Evolutionary conservation across 1,140 invertebrate genomes (phyloP), one percentile per base, ranked within the genome.

Genomic region (Pseudobourletiella spinata): DNA sequence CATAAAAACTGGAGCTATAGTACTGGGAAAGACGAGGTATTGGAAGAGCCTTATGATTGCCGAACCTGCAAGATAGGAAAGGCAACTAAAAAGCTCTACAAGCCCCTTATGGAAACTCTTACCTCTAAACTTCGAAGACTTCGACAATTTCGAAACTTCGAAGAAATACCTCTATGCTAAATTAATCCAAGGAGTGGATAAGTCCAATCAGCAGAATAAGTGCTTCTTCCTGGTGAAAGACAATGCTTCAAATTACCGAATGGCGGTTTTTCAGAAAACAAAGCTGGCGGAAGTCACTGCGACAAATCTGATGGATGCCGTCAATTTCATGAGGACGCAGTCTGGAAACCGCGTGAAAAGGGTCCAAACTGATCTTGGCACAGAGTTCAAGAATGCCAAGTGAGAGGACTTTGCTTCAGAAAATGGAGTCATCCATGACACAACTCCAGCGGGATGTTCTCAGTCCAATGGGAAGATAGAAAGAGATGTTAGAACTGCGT

Each of bases 401-500:
- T 61, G 76, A 29, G 59, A 65, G 50, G 50, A 51, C 8, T 71
- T 70, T 54, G 59, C 74, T 6, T 42, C 55, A 15, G 28, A 69
- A 24, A 51, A 68, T 39, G 68, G 69, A 16, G 69, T 72, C 18
- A 18, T 58, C 4, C 66, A 72, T 61, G 66, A 71, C 46, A 62
- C 35, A 43, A 69, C 72, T n/a, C 66, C 64, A 18, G 57, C 72
- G 1, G 79, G 79, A 61, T 76, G 73, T 3, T 75, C 78, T 0
- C 63, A 81, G 30, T 48, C 44, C 8, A 77, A 77, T 66, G 74
- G 75, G 1, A 60, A 69, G 1, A 64, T 71, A 1, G 74, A 78
- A 48, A 50, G 72, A 3, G 18, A 43, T 16, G 52, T 56, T 2
- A 24, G 42, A 30, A 62, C 30, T 43, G 16, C 48, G 35, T 18